A percentile compares a stretch with the other conserved stretches of the same genome.
Evolutionary conservation across 2,797 vertebrate genomes (phyloP).

Genomic region (Pyrocephalus nanus): DNA sequence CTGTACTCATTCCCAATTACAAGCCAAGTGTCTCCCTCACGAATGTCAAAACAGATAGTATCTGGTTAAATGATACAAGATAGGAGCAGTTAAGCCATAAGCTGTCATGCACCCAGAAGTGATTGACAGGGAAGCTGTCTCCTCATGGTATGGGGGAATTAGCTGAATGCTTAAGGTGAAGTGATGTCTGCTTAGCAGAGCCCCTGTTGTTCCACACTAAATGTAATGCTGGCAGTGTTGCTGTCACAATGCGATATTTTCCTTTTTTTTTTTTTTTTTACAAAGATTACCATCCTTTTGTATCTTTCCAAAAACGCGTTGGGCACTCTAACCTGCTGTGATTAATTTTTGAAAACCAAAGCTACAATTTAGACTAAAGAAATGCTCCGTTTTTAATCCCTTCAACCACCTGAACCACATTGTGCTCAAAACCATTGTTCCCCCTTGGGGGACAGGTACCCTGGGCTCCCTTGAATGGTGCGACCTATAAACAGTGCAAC

Average conservation of each 20-base stretch:
- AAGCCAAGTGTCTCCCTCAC: slow-evolving; percentile 44
- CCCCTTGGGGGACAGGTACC: not conserved
- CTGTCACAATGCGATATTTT: not conserved
- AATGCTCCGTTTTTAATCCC: not conserved
- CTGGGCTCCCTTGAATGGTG: not conserved
- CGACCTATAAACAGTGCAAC: not conserved
- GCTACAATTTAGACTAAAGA: slow-evolving; percentile 9
- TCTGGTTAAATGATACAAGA: slow-evolving; percentile 52
- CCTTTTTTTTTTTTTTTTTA: not conserved
- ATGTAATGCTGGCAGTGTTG: not conserved
- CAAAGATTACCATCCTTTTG: not conserved
- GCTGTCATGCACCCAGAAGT: slow-evolving; percentile 33
- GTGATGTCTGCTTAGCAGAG: slow-evolving; percentile 40
- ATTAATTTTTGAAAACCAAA: slow-evolving; percentile 59
- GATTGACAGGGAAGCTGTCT: slow-evolving; percentile 48
- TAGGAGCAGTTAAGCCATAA: slow-evolving; percentile 54
- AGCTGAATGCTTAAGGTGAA: slow-evolving; percentile 55
- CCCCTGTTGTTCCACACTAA: not conserved
- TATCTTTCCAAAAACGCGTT: not conserved
- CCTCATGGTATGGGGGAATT: slow-evolving; percentile 23
- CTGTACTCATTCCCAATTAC: slow-evolving; percentile 26
- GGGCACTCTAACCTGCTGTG: slow-evolving; percentile 26
- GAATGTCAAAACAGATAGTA: slow-evolving; percentile 60
- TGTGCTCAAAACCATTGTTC: not conserved
- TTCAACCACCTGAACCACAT: not conserved